Evolutionary conservation across 2,113 vertebrate genomes (phyloP).

Genomic region (Pogonocichla stellata): DNA sequence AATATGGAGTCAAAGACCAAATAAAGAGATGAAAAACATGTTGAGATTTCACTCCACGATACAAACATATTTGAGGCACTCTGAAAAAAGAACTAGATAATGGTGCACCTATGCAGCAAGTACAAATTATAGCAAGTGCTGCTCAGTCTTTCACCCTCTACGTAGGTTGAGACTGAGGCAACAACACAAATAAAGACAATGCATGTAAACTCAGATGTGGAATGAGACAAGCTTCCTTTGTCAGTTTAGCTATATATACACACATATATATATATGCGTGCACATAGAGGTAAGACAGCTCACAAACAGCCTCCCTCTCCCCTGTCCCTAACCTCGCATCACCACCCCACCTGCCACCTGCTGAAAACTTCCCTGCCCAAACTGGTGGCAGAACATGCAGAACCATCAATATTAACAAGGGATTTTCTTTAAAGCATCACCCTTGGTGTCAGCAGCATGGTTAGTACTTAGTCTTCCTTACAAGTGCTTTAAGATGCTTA

Average conservation of each 20-base stretch:
- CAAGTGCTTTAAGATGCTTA: background rate
- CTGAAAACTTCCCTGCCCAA: background rate
- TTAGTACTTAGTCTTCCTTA: background rate
- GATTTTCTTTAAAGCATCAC: background rate
- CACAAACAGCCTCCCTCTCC: background rate
- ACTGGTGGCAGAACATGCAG: background rate
- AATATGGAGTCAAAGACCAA: background rate
- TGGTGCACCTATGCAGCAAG: background rate
- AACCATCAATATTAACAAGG: background rate
- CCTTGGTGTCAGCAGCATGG: background rate
- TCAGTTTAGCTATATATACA: background rate
- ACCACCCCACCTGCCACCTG: rapidly evolving
- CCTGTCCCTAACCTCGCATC: rapidly evolving
- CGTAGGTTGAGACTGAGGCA: background rate
- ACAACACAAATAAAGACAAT: background rate
- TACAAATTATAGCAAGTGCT: background rate
- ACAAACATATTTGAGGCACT: background rate
- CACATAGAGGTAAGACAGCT: rapidly evolving
- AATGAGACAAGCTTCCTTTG: background rate
- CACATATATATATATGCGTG: too few relatives aligned
- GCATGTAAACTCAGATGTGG: background rate
- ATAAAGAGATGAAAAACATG: background rate
- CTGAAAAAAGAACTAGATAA: background rate
- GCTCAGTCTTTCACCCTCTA: background rate
- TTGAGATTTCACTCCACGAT: background rate